A percentile compares a stretch with the other conserved stretches of the same genome.
phyloP scores from a whole-genome alignment of 2,888 invertebrate species.

The Orthosia cruda region DNA sequence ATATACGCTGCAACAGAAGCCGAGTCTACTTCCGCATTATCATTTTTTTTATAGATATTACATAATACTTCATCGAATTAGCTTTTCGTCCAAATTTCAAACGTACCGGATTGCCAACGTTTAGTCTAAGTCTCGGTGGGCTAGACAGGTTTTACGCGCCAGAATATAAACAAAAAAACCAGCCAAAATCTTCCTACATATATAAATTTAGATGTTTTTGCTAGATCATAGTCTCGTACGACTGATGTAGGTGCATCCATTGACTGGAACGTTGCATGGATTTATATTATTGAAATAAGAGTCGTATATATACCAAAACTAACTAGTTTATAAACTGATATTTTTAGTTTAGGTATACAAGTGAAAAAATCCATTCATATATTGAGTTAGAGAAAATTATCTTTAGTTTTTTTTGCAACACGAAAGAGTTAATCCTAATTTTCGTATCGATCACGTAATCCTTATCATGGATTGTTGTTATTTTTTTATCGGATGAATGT shows the following conservation, averaged over 20 bases:
- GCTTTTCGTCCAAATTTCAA: conserved; percentile 63
- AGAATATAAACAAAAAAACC: conserved; percentile 78
- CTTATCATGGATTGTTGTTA: no score
- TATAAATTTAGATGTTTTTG: conserved; percentile 71
- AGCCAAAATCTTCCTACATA: conserved; percentile 74
- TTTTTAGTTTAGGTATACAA: background rate
- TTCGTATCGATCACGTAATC: background rate
- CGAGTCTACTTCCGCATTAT: conserved; percentile 5
- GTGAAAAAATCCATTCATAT: background rate
- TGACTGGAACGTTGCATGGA: conserved; percentile 22
- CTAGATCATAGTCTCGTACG: conserved; percentile 69
- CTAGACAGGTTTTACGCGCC: conserved; percentile 83
- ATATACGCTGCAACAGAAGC: conserved; percentile 7
- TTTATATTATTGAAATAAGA: background rate
- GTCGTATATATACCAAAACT: background rate
- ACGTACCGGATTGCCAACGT: conserved; percentile 69
- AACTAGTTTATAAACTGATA: background rate
- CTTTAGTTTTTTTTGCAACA: background rate
- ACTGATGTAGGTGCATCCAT: conserved; percentile 56
- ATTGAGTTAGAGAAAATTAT: background rate
- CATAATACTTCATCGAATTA: conserved; percentile 22
- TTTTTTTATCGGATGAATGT: background rate
- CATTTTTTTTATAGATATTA: background rate
- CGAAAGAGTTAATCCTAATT: background rate
- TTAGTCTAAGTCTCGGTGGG: conserved; percentile 70